Percentiles rank a stretch among this genome's conserved stretches.
These are phyloP conservation scores for Vidua chalybeata DNA, from an alignment of 2,113 vertebrate genomes.

Conservation along the genomic window DNA sequence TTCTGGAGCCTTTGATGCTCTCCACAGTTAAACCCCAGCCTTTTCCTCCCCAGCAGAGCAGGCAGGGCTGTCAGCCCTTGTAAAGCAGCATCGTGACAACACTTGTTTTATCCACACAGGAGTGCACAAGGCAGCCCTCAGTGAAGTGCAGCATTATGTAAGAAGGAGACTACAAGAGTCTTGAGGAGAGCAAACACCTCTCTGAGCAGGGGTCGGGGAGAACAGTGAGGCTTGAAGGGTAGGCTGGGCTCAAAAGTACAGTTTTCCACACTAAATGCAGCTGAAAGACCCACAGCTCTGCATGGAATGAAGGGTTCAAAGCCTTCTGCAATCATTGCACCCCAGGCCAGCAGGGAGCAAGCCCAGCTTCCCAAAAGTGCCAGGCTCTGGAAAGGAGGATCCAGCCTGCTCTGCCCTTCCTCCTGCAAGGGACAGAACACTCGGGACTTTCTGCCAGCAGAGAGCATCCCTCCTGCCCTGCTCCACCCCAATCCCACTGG, in stretches of 20 bases:
- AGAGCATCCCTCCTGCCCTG: neutral
- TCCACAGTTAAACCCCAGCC: neutral
- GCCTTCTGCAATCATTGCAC: fast-evolving
- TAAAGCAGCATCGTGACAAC: neutral
- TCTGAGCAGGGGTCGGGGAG: neutral
- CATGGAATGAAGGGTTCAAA: fast-evolving
- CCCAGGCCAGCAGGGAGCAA: neutral
- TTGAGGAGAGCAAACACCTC: fast-evolving
- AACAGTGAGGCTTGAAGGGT: fast-evolving
- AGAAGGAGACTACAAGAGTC: neutral
- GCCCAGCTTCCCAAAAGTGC: fast-evolving
- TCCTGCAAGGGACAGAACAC: neutral
- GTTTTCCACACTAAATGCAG: neutral
- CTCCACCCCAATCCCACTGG: neutral
- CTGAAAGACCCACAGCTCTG: neutral
- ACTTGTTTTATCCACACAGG: neutral
- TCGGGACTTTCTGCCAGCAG: fast-evolving
- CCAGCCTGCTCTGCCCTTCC: neutral
- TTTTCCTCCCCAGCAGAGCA: neutral
- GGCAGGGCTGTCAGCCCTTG: neutral
- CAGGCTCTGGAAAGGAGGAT: neutral
- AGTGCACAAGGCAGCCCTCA: neutral
- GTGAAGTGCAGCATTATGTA: neutral
- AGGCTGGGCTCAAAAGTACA: neutral
- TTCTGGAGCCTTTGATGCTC: neutral